Evolutionary conservation across 2,797 vertebrate species (phyloP).

Genomic region (Tapera naevia): DNA sequence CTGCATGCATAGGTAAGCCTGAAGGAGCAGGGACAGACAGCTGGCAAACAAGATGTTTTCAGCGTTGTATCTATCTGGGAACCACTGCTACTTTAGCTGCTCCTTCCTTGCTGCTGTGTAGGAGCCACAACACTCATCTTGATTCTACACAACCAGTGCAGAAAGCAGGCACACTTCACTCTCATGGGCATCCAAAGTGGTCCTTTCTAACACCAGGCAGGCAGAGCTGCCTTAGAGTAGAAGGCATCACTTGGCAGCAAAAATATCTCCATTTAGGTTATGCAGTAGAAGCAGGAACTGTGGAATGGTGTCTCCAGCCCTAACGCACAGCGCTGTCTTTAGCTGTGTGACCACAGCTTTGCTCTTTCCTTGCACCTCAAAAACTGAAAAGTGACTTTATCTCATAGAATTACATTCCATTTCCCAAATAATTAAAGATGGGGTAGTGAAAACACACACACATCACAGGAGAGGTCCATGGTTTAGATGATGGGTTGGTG

Average conservation of each 20-base stretch:
- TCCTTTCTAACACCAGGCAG: not conserved
- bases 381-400: not conserved
- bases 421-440: not conserved
- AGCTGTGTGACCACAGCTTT: not conserved
- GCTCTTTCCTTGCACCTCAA: not conserved
- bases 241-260: not conserved
- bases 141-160: rapidly evolving
- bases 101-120: not conserved
- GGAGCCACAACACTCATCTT: not conserved
- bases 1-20: rapidly evolving
- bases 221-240: not conserved
- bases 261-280: not conserved
- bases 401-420: not conserved
- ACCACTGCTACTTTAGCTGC: not conserved
- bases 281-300: not conserved
- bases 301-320: not conserved
- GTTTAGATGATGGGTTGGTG: no score
- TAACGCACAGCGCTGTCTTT: not conserved
- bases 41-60: not conserved
- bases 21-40: not conserved
- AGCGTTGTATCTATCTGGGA: not conserved
- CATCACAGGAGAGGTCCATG: no score
- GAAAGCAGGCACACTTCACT: rapidly evolving
- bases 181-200: not conserved
- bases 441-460: not conserved